Evolutionary conservation across 2,113 vertebrate species (phyloP).

Genomic region (Tychaedon coryphoeus): DNA sequence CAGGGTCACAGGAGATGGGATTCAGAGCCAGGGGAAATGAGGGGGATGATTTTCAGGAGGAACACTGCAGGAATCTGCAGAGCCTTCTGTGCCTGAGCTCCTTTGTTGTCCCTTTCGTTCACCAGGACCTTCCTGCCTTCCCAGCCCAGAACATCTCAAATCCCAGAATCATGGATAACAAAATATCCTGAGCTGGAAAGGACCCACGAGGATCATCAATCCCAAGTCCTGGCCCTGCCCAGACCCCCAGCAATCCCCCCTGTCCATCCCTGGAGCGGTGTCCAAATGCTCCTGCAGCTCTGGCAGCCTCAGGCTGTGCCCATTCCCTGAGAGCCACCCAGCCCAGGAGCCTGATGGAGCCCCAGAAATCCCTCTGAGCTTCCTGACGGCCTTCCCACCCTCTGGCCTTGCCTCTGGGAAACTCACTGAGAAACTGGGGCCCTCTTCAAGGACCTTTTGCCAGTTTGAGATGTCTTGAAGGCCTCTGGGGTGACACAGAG

Average conservation of each 20-base stretch:
- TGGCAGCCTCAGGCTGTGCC: not conserved
- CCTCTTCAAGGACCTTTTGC: not conserved
- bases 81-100: not conserved
- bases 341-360: not conserved
- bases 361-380: not conserved
- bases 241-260: not conserved
- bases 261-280: fast-evolving
- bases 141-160: not conserved
- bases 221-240: not conserved
- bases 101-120: not conserved
- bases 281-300: not conserved
- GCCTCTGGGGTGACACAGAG: fast-evolving
- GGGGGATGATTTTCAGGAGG: not conserved
- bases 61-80: not conserved
- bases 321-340: not conserved
- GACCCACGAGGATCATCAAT: not conserved
- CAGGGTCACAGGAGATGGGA: not conserved
- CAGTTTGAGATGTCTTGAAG: not conserved
- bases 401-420: not conserved
- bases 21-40: not conserved
- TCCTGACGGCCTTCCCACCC: not conserved
- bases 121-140: not conserved
- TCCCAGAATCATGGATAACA: fast-evolving
- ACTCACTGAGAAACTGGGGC: not conserved
- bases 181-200: not conserved